Evolutionary conservation across 2,888 invertebrate genomes (phyloP).

Genomic region (Lycocerus yunnanus): DNA sequence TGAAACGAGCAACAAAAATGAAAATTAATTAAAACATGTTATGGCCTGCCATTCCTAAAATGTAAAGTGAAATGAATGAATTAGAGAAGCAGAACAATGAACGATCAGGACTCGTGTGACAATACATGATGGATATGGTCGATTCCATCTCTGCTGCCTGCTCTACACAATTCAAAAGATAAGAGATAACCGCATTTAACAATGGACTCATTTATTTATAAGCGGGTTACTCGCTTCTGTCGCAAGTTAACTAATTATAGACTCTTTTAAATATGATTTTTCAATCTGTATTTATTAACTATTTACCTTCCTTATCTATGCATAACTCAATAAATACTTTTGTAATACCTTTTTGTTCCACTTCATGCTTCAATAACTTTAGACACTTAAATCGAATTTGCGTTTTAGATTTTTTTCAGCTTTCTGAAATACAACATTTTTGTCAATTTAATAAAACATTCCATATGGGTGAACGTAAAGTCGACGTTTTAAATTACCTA

Average conservation of each 20-base stretch:
- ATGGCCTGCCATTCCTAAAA: conserved; percentile 48
- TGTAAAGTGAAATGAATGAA: conserved; percentile 50
- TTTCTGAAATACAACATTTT: conserved; percentile 14
- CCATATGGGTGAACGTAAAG: neutral
- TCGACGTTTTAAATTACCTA: neutral
- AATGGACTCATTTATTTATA: conserved; percentile 56
- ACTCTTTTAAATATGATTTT: conserved; percentile 43
- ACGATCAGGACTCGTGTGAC: conserved; percentile 54
- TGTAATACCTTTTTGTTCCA: neutral
- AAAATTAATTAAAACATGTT: conserved; percentile 54
- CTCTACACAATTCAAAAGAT: conserved; percentile 42
- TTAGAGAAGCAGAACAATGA: conserved; percentile 54
- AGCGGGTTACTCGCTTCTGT: conserved; percentile 53
- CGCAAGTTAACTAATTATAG: conserved; percentile 52
- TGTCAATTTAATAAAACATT: conserved; percentile 1
- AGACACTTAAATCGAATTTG: neutral
- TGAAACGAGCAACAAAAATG: conserved; percentile 48
- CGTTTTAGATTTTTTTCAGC: neutral
- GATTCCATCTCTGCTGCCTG: conserved; percentile 51
- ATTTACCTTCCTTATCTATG: conserved; percentile 29
- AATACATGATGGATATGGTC: conserved; percentile 57
- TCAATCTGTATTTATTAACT: conserved; percentile 39
- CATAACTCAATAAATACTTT: conserved; percentile 17
- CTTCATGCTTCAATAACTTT: neutral
- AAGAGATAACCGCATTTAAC: conserved; percentile 44